A percentile compares a stretch with the other conserved stretches of the same genome.
Evolutionary conservation across 2,888 invertebrate genomes (phyloP).

Genomic region (Pelosia muscerda): DNA sequence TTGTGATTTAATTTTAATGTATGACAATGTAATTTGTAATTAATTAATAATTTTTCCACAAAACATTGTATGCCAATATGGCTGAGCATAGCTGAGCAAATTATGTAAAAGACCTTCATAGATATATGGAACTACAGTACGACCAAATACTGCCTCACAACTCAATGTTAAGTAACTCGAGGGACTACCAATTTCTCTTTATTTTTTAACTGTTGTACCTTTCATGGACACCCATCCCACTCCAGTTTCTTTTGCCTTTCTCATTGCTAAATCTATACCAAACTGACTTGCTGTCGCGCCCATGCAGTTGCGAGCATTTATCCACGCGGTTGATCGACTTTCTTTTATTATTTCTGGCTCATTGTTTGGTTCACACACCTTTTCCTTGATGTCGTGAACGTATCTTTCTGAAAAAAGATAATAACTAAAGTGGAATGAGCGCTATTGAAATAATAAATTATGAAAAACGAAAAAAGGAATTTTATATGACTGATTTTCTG

Average conservation of each 20-base stretch:
- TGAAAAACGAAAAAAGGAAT: neutral
- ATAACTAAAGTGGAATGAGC: neutral
- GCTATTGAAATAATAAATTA: too few species aligned
- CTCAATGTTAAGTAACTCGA: too few species aligned
- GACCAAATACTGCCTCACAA: too few species aligned
- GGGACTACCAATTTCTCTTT: neutral
- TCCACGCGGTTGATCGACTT: slow-evolving; percentile 89
- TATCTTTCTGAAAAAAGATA: slow-evolving; percentile 90
- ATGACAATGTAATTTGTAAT: too few species aligned
- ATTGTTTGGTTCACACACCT: slow-evolving; percentile 88
- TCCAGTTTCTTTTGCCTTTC: slow-evolving; percentile 92
- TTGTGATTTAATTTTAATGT: too few species aligned
- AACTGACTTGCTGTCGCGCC: slow-evolving; percentile 93
- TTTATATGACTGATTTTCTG: too few species aligned
- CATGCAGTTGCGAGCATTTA: slow-evolving; percentile 93
- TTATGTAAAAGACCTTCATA: too few species aligned
- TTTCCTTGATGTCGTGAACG: slow-evolving; percentile 90
- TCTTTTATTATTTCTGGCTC: slow-evolving; percentile 91
- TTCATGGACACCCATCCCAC: slow-evolving; percentile 94
- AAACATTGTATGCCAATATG: too few species aligned
- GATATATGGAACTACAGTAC: too few species aligned
- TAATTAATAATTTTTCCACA: too few species aligned
- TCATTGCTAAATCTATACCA: slow-evolving; percentile 93
- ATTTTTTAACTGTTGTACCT: slow-evolving; percentile 72
- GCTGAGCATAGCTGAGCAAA: too few species aligned